These are phyloP conservation scores for Melieria crassipennis DNA, from an alignment of 2,888 invertebrate species.

Conservation along the genomic window DNA sequence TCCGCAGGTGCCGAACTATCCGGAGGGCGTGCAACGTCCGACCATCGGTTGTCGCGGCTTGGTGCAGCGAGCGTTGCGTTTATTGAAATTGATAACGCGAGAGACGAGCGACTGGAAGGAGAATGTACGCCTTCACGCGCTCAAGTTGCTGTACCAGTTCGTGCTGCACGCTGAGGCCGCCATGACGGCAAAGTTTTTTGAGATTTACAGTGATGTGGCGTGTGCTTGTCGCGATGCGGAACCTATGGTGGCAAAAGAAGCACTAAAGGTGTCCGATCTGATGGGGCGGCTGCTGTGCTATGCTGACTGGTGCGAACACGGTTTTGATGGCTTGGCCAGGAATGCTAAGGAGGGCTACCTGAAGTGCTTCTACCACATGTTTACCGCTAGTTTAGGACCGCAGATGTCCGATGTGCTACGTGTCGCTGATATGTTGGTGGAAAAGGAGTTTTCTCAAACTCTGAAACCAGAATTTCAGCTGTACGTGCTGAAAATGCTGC, in stretches of 20 bases:
- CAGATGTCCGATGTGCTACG: conserved; percentile 51
- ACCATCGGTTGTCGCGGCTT: conserved; percentile 86
- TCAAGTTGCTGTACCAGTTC: conserved; percentile 63
- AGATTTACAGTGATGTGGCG: conserved; percentile 60
- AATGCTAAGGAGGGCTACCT: conserved; percentile 57
- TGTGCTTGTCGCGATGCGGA: conserved; percentile 59
- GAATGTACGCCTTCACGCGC: conserved; percentile 63
- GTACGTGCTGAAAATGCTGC: conserved; percentile 53
- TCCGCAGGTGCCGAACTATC: conserved; percentile 77
- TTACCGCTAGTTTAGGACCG: conserved; percentile 46
- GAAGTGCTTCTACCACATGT: conserved; percentile 62
- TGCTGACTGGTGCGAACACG: conserved; percentile 60
- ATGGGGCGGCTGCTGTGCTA: conserved; percentile 61
- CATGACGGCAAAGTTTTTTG: conserved; percentile 62
- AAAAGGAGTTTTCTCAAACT: conserved; percentile 56
- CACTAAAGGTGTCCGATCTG: conserved; percentile 59
- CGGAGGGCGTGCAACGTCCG: conserved; percentile 76
- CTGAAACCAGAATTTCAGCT: conserved; percentile 54
- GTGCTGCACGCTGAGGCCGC: conserved; percentile 62
- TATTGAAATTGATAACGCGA: conserved; percentile 57
- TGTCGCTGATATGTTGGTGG: conserved; percentile 50
- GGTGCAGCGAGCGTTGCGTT: conserved; percentile 73
- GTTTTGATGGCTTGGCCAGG: conserved; percentile 55
- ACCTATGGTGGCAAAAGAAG: conserved; percentile 52
- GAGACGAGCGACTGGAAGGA: conserved; percentile 65